A percentile compares a stretch with the other conserved stretches of the same genome.
These are phyloP conservation scores for Halichondria panicea DNA, from an alignment of 37 sponge, comb jelly and placozoan species.

Conservation along the genomic window DNA sequence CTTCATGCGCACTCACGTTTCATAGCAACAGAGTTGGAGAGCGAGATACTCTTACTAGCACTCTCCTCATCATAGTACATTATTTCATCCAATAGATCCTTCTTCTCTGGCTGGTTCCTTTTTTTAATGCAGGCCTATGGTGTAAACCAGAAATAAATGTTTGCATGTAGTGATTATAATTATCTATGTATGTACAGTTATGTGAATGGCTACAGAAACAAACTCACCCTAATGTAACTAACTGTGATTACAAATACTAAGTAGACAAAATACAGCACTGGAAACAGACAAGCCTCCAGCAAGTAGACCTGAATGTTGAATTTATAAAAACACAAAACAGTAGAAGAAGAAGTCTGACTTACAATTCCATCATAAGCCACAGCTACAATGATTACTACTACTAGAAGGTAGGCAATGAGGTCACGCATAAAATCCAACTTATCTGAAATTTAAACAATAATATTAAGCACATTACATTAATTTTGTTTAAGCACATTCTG, in stretches of 20 bases:
- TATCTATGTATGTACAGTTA: background rate
- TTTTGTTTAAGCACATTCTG: background rate
- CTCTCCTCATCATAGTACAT: background rate
- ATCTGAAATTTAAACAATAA: constrained; percentile 20
- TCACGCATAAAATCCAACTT: constrained; percentile 71
- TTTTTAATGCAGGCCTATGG: background rate
- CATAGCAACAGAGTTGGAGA: constrained; percentile 1
- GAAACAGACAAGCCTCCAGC: constrained; percentile 75
- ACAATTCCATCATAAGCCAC: constrained; percentile 81
- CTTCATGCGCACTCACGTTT: constrained; percentile 19
- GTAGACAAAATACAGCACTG: constrained; percentile 75
- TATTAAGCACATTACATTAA: background rate
- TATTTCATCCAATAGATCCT: background rate
- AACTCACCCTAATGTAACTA: constrained; percentile 48
- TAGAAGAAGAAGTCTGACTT: background rate
- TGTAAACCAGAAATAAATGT: background rate
- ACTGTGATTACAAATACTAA: constrained; percentile 64
- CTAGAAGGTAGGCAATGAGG: constrained; percentile 59
- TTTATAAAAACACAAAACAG: background rate
- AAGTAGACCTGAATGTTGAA: constrained; percentile 65
- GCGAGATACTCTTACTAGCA: background rate
- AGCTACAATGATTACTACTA: constrained; percentile 52
- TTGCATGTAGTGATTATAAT: background rate
- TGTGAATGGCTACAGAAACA: background rate
- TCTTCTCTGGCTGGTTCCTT: background rate